A percentile compares a stretch with the other conserved stretches of the same genome.
These are phyloP conservation scores for Barbus barbus DNA, from an alignment of 2,113 vertebrate species.

Conservation along the genomic window DNA sequence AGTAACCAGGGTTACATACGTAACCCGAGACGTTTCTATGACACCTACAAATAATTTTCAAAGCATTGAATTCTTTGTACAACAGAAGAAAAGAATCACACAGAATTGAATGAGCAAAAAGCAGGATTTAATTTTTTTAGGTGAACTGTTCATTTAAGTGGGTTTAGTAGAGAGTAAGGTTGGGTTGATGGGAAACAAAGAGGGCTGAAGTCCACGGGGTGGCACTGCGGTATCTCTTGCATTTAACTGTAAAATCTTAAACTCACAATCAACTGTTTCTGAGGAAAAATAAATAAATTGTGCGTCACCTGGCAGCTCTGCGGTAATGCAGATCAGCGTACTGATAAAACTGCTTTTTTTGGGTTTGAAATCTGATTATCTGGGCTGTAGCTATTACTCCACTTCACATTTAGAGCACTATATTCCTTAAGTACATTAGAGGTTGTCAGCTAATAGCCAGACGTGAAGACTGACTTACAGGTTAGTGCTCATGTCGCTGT, in stretches of 20 bases:
- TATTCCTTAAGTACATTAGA: slow-evolving; percentile 20
- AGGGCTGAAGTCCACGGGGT: background rate
- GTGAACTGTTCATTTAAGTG: too few species aligned
- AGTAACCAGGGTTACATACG: too few species aligned
- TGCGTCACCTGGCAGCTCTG: slow-evolving; percentile 20
- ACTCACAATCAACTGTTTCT: background rate
- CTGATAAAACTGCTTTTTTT: slow-evolving; percentile 22
- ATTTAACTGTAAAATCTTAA: slow-evolving; percentile 7
- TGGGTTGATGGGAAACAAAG: background rate
- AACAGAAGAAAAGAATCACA: too few species aligned
- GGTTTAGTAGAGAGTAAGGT: background rate
- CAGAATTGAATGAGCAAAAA: too few species aligned
- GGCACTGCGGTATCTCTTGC: slow-evolving; percentile 9
- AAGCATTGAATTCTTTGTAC: too few species aligned
- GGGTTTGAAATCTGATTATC: slow-evolving; percentile 34
- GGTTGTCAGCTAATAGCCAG: slow-evolving; percentile 35
- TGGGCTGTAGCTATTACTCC: background rate
- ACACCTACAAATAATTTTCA: fast-evolving
- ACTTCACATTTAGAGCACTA: slow-evolving; percentile 26
- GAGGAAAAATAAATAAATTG: slow-evolving; percentile 30
- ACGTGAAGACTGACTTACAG: slow-evolving; percentile 40
- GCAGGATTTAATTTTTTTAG: too few species aligned
- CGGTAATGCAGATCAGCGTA: background rate
- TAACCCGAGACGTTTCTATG: too few species aligned
- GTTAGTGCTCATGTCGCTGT: slow-evolving; percentile 39